These are phyloP conservation scores for Antigone vipio DNA, from an alignment of 2,113 vertebrate genomes.

Conservation along the genomic window DNA sequence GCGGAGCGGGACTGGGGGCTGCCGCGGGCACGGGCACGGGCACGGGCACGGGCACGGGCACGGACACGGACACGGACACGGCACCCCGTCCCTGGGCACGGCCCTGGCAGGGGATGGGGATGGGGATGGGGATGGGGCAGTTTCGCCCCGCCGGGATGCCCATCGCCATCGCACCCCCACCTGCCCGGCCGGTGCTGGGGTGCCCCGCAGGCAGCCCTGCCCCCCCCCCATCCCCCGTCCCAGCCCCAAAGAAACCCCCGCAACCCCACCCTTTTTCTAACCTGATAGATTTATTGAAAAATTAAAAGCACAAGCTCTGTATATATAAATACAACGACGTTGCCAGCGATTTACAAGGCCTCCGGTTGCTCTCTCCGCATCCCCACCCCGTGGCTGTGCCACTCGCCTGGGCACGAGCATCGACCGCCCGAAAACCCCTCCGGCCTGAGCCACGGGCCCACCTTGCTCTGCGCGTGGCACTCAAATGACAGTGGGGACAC, in stretches of 20 bases:
- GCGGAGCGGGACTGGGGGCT: no score
- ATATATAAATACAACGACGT: constrained; percentile 81
- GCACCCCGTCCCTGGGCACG: no score
- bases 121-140: no score
- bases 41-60: no score
- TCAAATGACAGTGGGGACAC: constrained; percentile 13
- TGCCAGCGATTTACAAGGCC: constrained; percentile 76
- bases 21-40: no score
- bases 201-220: rapidly evolving
- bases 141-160: background rate
- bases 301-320: constrained; percentile 89
- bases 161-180: no score
- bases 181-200: rapidly evolving
- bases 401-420: background rate
- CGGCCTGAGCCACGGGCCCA: background rate
- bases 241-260: background rate
- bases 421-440: rapidly evolving
- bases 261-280: background rate
- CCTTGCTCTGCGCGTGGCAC: constrained; percentile 49
- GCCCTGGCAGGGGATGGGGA: background rate
- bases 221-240: background rate
- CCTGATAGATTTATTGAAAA: constrained; percentile 87
- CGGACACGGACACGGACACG: no score
- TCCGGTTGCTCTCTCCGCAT: constrained; percentile 43
- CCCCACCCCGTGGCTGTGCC: background rate